A percentile compares a stretch with the other conserved stretches of the same genome.
phyloP scores from a whole-genome alignment of 2,113 vertebrate species.

The Calypte anna region DNA sequence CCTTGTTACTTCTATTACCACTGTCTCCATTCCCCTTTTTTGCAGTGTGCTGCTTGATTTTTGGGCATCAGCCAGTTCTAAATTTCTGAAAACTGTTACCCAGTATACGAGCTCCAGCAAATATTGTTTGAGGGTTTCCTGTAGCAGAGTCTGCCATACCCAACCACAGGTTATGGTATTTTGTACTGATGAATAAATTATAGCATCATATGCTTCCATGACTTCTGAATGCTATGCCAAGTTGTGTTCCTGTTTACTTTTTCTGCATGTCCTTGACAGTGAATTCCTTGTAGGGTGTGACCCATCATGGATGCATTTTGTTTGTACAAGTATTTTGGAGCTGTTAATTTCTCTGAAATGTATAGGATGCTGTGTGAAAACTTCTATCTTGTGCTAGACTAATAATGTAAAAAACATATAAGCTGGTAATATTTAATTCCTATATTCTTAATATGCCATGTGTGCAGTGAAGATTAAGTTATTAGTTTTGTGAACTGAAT shows the following conservation, averaged over 20 bases:
- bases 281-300: neutral
- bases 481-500: neutral
- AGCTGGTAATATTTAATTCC: neutral
- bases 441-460: neutral
- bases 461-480: neutral
- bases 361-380: neutral
- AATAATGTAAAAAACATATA: neutral
- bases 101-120: neutral
- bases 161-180: neutral
- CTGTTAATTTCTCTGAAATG: neutral
- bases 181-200: neutral
- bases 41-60: neutral
- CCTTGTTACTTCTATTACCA: neutral
- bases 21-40: neutral
- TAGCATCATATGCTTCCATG: neutral
- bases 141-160: neutral
- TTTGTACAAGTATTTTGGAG: neutral
- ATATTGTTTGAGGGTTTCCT: neutral
- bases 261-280: neutral
- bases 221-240: neutral
- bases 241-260: neutral
- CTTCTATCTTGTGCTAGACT: neutral
- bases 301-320: neutral
- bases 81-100: neutral
- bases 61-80: neutral